phyloP scores from a whole-genome alignment of 2,113 vertebrate species.

The Lipotes vexillifer region DNA sequence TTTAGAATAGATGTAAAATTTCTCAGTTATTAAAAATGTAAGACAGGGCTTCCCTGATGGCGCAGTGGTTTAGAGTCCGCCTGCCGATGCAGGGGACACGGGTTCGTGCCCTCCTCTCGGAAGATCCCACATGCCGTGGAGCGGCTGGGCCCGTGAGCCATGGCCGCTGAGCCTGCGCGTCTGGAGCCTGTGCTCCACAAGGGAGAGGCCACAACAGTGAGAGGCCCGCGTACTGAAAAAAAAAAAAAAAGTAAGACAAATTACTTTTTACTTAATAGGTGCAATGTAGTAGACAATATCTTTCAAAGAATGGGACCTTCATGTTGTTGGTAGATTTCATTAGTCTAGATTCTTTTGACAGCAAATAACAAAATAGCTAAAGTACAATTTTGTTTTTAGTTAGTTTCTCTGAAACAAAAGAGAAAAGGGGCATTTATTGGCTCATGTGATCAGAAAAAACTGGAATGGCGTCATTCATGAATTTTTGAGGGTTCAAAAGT shows the following conservation, averaged over 20 bases:
- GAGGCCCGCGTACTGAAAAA: too few relatives aligned
- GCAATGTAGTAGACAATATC: neutral
- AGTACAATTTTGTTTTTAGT: neutral
- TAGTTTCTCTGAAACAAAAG: neutral
- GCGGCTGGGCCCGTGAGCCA: too few relatives aligned
- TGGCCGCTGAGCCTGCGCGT: too few relatives aligned
- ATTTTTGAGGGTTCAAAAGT: neutral
- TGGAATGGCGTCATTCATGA: neutral
- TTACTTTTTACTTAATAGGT: neutral
- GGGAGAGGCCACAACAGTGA: too few relatives aligned
- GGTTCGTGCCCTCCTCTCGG: too few relatives aligned
- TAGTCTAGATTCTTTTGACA: neutral
- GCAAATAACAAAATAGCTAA: neutral
- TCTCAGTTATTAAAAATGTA: constrained; percentile 25
- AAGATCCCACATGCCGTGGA: too few relatives aligned
- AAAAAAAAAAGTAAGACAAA: constrained; percentile 18
- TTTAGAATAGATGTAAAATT: constrained; percentile 6
- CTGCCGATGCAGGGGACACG: too few relatives aligned
- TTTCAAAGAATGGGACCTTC: neutral
- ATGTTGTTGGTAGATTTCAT: neutral
- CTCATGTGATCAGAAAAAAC: neutral
- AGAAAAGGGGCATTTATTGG: neutral
- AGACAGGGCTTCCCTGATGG: neutral
- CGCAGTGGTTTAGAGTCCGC: too few relatives aligned
- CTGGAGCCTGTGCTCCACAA: too few relatives aligned